These are phyloP conservation scores for Vireo altiloquus DNA, from an alignment of 2,113 vertebrate species.

Conservation along the genomic window DNA sequence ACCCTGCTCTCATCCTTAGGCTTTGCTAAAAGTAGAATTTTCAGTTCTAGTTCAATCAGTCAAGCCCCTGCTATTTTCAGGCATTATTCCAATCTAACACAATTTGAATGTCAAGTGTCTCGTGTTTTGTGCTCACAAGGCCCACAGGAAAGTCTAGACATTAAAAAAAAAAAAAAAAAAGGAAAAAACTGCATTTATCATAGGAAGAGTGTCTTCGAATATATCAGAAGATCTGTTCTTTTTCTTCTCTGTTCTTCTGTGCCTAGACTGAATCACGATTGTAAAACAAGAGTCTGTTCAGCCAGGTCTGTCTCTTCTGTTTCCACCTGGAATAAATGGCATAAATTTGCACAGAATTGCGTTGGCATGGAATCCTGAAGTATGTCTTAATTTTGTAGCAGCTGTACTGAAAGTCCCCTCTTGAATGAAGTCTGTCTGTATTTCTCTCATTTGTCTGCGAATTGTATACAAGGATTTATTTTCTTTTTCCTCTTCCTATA, in stretches of 20 bases:
- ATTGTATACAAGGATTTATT: neutral
- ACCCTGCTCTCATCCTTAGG: neutral
- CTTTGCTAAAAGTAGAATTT: conserved; percentile 42
- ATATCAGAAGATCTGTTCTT: neutral
- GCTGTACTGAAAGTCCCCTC: neutral
- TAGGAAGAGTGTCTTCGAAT: neutral
- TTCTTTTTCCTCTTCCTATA: neutral
- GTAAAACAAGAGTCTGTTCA: conserved; percentile 33
- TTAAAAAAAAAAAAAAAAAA: neutral
- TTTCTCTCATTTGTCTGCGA: neutral
- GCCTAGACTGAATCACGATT: conserved; percentile 11
- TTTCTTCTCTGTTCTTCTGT: conserved; percentile 13
- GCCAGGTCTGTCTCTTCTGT: neutral
- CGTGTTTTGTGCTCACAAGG: conserved; percentile 3
- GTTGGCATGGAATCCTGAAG: neutral
- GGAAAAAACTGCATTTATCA: neutral
- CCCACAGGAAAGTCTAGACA: conserved; percentile 31
- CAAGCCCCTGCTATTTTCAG: conserved; percentile 18
- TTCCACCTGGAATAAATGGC: conserved; percentile 42
- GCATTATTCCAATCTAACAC: conserved; percentile 23
- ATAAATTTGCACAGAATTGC: conserved; percentile 43
- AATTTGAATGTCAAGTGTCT: conserved; percentile 43
- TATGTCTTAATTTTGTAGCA: conserved; percentile 34
- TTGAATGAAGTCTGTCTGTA: conserved; percentile 2
- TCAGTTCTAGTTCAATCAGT: conserved; percentile 38